These are phyloP conservation scores for Zaprionus lachaisei DNA, from an alignment of 1,140 invertebrate genomes.

Conservation along the genomic window DNA sequence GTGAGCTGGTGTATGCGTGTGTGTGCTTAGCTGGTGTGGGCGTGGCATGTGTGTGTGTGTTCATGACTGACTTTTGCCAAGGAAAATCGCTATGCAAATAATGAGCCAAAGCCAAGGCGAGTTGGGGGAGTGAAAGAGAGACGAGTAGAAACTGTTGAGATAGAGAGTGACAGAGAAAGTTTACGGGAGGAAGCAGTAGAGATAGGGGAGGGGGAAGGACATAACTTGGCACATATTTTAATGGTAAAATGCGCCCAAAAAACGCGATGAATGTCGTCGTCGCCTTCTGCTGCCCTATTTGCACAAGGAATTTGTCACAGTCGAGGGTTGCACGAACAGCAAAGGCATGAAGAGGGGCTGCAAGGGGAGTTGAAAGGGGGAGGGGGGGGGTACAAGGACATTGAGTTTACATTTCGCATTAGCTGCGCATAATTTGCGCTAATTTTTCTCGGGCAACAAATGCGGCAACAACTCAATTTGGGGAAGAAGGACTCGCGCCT, in stretches of 20 bases:
- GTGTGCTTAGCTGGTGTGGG: conserved; percentile 24
- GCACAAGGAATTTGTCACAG: conserved; percentile 40
- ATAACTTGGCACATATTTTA: conserved; percentile 37
- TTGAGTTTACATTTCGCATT: conserved; percentile 70
- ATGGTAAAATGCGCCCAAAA: conserved; percentile 31
- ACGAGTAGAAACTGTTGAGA: too few species aligned
- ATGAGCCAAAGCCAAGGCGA: neutral
- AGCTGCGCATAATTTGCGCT: conserved; percentile 78
- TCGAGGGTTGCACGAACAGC: conserved; percentile 24
- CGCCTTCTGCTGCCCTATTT: conserved; percentile 31
- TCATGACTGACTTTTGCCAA: conserved; percentile 40
- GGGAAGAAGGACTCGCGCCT: conserved; percentile 8
- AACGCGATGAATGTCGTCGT: conserved; percentile 30
- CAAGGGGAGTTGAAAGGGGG: neutral
- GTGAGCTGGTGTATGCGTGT: neutral
- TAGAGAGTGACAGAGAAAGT: too few species aligned
- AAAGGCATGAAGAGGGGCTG: neutral
- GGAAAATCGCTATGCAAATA: conserved; percentile 54
- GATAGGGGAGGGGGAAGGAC: neutral
- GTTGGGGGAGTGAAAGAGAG: neutral
- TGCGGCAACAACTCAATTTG: conserved; percentile 66
- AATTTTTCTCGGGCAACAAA: conserved; percentile 61
- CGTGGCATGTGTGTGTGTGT: conserved; percentile 29
- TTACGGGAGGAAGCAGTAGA: too few species aligned
- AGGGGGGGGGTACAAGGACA: conserved; percentile 10